Evolutionary conservation across 1,140 invertebrate species (phyloP), one percentile per base, ranked within the genome.

Genomic region (Mya arenaria): DNA sequence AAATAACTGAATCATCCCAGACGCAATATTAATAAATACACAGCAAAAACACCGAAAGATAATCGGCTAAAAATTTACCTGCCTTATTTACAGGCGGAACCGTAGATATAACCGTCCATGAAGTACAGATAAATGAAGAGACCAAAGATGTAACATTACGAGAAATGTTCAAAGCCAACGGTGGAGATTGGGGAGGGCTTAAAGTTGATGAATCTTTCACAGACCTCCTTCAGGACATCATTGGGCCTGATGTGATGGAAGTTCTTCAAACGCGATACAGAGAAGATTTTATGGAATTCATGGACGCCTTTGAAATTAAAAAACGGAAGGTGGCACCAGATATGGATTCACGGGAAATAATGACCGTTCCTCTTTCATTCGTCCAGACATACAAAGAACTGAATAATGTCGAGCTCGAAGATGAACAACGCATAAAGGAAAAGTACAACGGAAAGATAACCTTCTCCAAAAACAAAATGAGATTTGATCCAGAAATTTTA

Each of bases 141-240:
- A 34, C 15, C 3, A 39, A 68, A 37, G 25, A 17, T n/a, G 48
- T 52, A 1, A 25, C 41, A 0, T 39, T 78, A 25, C 34, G 44
- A 58, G 65, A 80, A 19, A 10, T 80, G n/a, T 48, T n/a, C 23
- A 80, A 80, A 62, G 78, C 56, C 13, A 80, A 80, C 58, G 78
- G 78, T 44, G 66, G 78, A 23, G 55, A 69, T 41, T 60, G 17
- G 3, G 78, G 78, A 36, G 78, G 78, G 8, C 37, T 15, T 23
- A 34, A 44, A 25, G 68, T 80, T 8, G 66, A 80, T 62, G 66
- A 71, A n/a, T 48, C 28, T 23, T 71, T 80, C 28, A 32, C n/a
- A 25, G 13, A 30, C 8, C 15, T 80, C 5, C 25, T 80, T 2
- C 30, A 58, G 8, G 34, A 69, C 0, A 37, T 72, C 23, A 41